These are phyloP conservation scores for Melanotus villosus DNA, from an alignment of 2,888 invertebrate genomes.

Conservation along the genomic window DNA sequence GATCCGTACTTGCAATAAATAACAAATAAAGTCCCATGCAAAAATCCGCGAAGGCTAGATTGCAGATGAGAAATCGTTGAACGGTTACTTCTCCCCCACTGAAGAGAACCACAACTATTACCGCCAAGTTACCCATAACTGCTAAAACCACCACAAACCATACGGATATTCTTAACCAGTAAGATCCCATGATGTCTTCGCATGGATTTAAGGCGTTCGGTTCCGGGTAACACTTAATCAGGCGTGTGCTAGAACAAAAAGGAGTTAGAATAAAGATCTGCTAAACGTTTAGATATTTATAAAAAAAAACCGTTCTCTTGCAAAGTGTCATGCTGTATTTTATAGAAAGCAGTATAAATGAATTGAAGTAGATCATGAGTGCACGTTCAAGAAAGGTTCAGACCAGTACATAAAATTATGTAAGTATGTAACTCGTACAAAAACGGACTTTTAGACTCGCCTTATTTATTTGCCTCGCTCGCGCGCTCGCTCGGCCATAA, in stretches of 20 bases:
- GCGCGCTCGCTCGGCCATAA: too few species aligned
- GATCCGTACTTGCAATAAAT: conserved; percentile 87
- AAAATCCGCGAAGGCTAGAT: conserved; percentile 90
- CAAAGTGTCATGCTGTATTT: too few species aligned
- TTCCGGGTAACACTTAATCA: conserved; percentile 78
- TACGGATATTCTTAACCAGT: conserved; percentile 83
- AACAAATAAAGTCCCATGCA: conserved; percentile 89
- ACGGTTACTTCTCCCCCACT: conserved; percentile 74
- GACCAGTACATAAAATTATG: too few species aligned
- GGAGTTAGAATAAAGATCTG: too few species aligned
- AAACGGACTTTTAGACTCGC: too few species aligned
- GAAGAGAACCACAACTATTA: conserved; percentile 82
- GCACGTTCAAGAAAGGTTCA: too few species aligned
- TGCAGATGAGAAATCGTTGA: conserved; percentile 82
- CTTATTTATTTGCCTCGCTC: too few species aligned
- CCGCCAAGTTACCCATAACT: conserved; percentile 86
- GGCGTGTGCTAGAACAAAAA: conserved; percentile 63
- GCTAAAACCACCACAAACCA: conserved; percentile 90
- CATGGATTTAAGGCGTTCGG: conserved; percentile 90
- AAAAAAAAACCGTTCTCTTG: too few species aligned
- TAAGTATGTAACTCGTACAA: too few species aligned
- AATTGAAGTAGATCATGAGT: too few species aligned
- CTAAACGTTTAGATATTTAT: too few species aligned
- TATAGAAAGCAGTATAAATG: too few species aligned
- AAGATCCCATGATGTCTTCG: conserved; percentile 90